Base-by-base conservation (phyloP, 2,888 invertebrate genomes). In the Hirtodrosophila duncani region DNA sequence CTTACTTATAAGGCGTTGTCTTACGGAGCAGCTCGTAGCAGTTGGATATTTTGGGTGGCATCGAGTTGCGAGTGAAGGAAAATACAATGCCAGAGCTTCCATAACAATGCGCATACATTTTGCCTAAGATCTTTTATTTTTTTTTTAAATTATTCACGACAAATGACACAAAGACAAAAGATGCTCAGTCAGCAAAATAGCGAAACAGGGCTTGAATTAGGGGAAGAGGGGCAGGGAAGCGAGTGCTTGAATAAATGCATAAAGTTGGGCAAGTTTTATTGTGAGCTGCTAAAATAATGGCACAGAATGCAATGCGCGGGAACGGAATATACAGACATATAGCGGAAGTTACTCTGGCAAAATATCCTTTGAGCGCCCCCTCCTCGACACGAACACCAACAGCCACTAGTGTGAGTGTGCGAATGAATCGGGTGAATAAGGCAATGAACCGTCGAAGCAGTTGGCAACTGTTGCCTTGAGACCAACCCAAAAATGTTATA, bases 61-160 rank as follows among this genome's bases (percentile, higher is more conserved):
- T n/a, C n/a, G 44, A 63, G 77, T 64, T 63, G 71, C 67, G 53
- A 70, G 58, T 27, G 27, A 41, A 23, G 27, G 23, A 9, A n/a
- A 23, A 39, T 34, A 65, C 51, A 57, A 57, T 49, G 56, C 61
- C 39, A 45, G 43, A 13, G 1, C 4, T 34, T 33, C 34, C 55
- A 56, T 63, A 67, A 71, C 50, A 58, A 56, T 52, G 30, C 41
- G 29, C 31, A 58, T 33, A 46, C 39, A 39, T 37, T 58, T 52
- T 36, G 31, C 39, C 44, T 26, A 31, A 27, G n/a, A n/a, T n/a
- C n/a, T n/a, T n/a, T n/a, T n/a, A n/a, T n/a, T 29, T 51, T 48
- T 69, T 68, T 57, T 64, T 77, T 80, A 77, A 71, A 71, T 77
- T 71, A 71, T 71, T 67, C 53, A 59, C 49, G 50, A 59, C 49